Conservation (phyloP, 1,140 invertebrate species). For the Drosophila watanabei region DNA sequence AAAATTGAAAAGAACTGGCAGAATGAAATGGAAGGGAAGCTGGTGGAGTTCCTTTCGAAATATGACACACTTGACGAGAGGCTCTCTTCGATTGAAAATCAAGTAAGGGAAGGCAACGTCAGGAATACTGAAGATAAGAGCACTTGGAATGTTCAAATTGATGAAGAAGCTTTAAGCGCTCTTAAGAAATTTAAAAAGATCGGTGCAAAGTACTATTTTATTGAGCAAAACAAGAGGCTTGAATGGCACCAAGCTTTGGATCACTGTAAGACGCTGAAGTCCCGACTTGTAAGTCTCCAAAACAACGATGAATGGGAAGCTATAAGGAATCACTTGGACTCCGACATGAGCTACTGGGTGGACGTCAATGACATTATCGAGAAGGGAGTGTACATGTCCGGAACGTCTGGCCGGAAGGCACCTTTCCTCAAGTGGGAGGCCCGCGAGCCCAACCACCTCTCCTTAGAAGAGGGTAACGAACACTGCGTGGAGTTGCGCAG, state of each 20-base stretch:
- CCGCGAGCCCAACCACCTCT: neutral
- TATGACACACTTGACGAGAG: neutral
- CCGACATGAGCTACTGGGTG: slow-evolving; percentile 1
- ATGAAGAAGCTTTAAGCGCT: no score
- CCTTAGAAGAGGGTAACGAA: neutral
- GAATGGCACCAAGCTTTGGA: fast-evolving
- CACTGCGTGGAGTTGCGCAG: neutral
- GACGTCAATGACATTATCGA: neutral
- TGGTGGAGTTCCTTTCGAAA: neutral
- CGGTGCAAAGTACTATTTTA: neutral
- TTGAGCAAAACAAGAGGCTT: neutral
- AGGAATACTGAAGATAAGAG: neutral
- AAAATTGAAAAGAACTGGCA: slow-evolving; percentile 1
- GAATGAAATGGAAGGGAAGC: neutral
- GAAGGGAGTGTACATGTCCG: neutral
- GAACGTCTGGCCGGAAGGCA: neutral
- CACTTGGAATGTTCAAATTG: neutral
- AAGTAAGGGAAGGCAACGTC: neutral
- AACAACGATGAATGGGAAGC: neutral
- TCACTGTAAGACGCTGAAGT: fast-evolving
- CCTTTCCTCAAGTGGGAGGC: neutral
- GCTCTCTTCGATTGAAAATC: neutral
- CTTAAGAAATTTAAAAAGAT: neutral
- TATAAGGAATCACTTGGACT: neutral
- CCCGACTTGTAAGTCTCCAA: neutral